Evolutionary conservation across 2,888 invertebrate genomes (phyloP).

Genomic region (Melieria crassipennis): DNA sequence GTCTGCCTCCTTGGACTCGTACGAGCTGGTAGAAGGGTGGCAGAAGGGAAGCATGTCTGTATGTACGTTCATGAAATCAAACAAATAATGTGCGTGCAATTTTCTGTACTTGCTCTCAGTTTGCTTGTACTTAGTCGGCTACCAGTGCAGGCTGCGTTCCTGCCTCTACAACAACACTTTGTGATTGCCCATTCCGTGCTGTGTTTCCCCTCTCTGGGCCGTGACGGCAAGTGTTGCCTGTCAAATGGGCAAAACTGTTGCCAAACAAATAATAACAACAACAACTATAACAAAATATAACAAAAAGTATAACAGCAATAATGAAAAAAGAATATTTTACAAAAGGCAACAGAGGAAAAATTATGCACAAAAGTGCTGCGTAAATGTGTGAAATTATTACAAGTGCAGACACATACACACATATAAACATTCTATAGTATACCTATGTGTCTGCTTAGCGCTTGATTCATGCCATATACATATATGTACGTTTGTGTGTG

Average conservation of each 20-base stretch:
- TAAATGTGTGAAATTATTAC: conserved; percentile 54
- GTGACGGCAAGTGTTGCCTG: neutral
- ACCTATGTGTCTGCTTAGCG: no score
- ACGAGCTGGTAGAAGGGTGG: no score
- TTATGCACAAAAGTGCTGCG: conserved; percentile 52
- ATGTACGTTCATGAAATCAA: no score
- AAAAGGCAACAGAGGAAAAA: conserved; percentile 28
- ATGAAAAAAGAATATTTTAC: neutral
- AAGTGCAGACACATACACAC: conserved; percentile 35
- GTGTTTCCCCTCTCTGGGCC: conserved; percentile 18
- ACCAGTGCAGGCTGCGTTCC: no score
- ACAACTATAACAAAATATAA: neutral
- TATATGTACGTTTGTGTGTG: neutral
- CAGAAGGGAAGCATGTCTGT: no score
- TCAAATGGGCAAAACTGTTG: conserved; percentile 10
- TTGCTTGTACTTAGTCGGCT: no score
- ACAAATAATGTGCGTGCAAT: conserved; percentile 19
- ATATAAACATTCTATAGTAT: no score
- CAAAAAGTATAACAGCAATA: neutral
- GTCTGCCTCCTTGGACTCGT: no score
- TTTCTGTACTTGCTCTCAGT: neutral
- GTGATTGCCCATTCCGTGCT: neutral
- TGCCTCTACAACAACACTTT: neutral
- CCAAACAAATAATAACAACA: conserved; percentile 23
- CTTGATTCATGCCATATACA: no score